A percentile compares a stretch with the other conserved stretches of the same genome.
Evolutionary conservation across 2,113 vertebrate genomes (phyloP).

Genomic region (Empidonax traillii): DNA sequence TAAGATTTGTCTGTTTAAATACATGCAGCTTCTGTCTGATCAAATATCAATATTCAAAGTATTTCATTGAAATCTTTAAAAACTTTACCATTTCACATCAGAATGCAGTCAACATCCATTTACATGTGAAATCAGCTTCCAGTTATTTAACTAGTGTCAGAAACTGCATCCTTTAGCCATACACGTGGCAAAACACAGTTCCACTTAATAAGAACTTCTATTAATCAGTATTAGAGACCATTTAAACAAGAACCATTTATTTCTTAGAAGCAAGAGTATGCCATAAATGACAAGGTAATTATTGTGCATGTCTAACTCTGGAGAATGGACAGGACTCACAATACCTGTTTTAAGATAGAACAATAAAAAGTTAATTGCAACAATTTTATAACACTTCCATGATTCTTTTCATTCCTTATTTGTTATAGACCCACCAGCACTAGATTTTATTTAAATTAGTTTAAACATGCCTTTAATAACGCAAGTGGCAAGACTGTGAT

Average conservation of each 20-base stretch:
- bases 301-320: not conserved
- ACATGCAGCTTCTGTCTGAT: not conserved
- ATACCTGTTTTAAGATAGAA: not conserved
- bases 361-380: conserved; percentile 27
- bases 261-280: not conserved
- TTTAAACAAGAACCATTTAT: not conserved
- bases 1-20: not conserved
- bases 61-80: not conserved
- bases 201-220: not conserved
- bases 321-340: not conserved
- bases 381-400: not conserved
- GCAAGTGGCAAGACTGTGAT: not conserved
- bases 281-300: not conserved
- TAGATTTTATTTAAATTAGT: not conserved
- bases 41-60: not conserved
- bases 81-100: not conserved
- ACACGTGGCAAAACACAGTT: not conserved
- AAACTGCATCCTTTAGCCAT: not conserved
- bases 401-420: not conserved
- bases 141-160: conserved; percentile 4
- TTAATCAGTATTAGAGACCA: not conserved
- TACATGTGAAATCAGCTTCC: not conserved
- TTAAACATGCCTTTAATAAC: not conserved
- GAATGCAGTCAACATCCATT: not conserved
- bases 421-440: not conserved